Base-by-base conservation (phyloP, 2,113 vertebrate species). In the Athene cunicularia region DNA sequence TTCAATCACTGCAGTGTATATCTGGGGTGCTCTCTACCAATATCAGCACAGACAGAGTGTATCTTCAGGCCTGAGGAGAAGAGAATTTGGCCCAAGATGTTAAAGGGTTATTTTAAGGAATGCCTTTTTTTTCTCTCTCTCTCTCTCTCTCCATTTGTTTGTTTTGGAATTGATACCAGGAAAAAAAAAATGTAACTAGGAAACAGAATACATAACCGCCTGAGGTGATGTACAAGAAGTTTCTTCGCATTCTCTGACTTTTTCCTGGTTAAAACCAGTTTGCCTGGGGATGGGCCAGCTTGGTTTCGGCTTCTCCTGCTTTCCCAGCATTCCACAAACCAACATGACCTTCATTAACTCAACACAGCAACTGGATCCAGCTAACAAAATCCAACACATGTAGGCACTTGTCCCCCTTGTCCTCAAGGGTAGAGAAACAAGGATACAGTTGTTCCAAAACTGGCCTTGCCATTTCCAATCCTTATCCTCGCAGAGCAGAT, bases 231-330 rank as follows among this genome's bases (percentile, higher is more conserved):
- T 92, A 96, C 96, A 97, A 94, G 96, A 95, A 94, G 95, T 97
- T 97, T 96, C 96, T 97, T 96, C 68, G 96, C 83, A 80, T 96
- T 97, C 95, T 97, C 96, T 97, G 90, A 93, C 95, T 97, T 97
- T 97, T 97, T 98, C 98, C 98, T 97, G 98, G 97, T 98, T 98
- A 97, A 97, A 98, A 98, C 98, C 98, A 98, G 98, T 98, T 98
- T 97, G 98, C 98, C 98, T 98, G 95, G 97, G 94, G 98, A 98
- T 97, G 97, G 97, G 98, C 97, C 95, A 95, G 96, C 94, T 96
- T 35, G 8, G 97, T 94, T 97, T 96, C 91, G n/a, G 90, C 90
- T 97, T 93, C 97, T 98, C 96, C 97, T 97, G 96, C 97, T 98
- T 98, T 98, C 98, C 98, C 96, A 95, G 94, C 97, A 96, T 98